A percentile compares a stretch with the other conserved stretches of the same genome.
Evolutionary conservation across 2,113 vertebrate species (phyloP).

Genomic region (Sceloporus undulatus): DNA sequence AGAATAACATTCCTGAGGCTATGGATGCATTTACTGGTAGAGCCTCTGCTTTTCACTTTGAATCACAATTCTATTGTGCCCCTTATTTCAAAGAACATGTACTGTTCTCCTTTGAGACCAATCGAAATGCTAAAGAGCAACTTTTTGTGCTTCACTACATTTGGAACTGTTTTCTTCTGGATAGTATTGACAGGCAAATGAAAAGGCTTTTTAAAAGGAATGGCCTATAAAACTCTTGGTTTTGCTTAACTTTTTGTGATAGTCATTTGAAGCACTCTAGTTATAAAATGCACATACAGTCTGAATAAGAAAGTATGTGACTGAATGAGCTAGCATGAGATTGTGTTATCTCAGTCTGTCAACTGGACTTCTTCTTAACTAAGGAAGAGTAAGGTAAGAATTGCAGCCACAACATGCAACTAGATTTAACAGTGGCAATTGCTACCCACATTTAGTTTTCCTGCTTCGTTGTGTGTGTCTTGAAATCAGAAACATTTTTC

Average conservation of each 20-base stretch:
- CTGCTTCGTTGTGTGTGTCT: background rate
- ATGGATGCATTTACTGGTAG: constrained; percentile 5
- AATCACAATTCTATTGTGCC: background rate
- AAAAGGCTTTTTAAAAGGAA: no score
- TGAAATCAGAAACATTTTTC: background rate
- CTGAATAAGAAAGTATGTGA: no score
- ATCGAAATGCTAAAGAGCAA: background rate
- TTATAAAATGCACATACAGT: no score
- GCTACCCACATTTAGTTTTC: background rate
- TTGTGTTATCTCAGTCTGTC: no score
- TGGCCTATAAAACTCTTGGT: no score
- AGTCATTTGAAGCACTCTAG: no score
- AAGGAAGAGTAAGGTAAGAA: background rate
- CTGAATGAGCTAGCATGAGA: no score
- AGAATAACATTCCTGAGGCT: background rate
- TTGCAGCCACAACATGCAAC: background rate
- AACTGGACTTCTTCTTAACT: no score
- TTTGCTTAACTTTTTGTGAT: no score
- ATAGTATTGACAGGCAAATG: no score
- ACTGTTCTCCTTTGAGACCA: background rate
- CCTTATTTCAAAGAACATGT: background rate
- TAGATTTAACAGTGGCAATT: background rate
- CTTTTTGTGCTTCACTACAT: background rate
- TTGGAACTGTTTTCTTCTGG: no score
- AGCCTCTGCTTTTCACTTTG: background rate